Conservation (phyloP, 2,888 invertebrate genomes). For the Pegoplata infirma region DNA sequence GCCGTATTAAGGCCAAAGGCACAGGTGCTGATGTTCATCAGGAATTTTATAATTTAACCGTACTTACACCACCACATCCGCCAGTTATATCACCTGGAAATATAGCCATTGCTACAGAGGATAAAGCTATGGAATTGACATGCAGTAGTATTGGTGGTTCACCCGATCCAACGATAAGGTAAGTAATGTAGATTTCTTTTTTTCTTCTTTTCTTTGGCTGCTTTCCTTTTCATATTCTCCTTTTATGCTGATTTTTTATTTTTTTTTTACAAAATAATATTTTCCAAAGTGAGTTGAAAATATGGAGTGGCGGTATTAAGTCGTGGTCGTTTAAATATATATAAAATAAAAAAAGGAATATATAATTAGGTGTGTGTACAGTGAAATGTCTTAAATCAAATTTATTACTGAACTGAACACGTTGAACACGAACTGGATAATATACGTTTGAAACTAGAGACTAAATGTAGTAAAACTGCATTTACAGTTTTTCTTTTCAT, state of each 20-base stretch:
- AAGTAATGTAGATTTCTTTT: conserved; percentile 66
- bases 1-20: conserved; percentile 90
- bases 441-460: too few species aligned
- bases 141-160: conserved; percentile 93
- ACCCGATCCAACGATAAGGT: conserved; percentile 91
- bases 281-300: background rate
- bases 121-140: conserved; percentile 85
- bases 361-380: too few species aligned
- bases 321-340: conserved; percentile 31
- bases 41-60: conserved; percentile 90
- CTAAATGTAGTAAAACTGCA: too few species aligned
- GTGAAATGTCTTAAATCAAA: background rate
- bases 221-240: background rate
- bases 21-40: conserved; percentile 91
- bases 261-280: background rate
- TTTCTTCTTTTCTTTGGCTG: too few species aligned
- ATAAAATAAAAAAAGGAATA: background rate
- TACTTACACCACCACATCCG: conserved; percentile 89
- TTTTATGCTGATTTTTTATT: background rate
- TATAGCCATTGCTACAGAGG: conserved; percentile 90
- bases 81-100: conserved; percentile 88
- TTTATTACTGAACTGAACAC: too few species aligned
- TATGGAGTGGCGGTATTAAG: conserved; percentile 31
- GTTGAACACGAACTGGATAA: too few species aligned
- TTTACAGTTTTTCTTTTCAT: too few species aligned